Percentiles rank a stretch among this genome's conserved stretches.
These are phyloP conservation scores for Benitochromis conjunctus DNA, from an alignment of 2,113 vertebrate genomes.

Conservation along the genomic window DNA sequence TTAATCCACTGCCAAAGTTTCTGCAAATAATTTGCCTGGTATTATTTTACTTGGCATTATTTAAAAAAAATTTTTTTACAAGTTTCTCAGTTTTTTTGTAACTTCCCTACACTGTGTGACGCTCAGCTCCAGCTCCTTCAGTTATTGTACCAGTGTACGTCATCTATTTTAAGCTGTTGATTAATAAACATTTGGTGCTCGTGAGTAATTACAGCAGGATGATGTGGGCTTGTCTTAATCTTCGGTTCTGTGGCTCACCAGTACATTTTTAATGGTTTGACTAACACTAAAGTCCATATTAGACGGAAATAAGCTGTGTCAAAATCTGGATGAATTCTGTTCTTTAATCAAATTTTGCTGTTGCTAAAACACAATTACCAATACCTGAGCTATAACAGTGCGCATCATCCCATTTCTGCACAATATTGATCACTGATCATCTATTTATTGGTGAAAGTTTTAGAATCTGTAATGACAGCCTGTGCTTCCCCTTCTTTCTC, in stretches of 20 bases:
- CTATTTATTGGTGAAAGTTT: background rate
- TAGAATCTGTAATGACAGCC: background rate
- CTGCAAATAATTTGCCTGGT: background rate
- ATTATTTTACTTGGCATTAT: background rate
- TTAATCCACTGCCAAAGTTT: background rate
- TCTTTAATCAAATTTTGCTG: background rate
- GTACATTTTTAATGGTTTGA: background rate
- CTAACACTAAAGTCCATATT: background rate
- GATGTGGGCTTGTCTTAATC: background rate
- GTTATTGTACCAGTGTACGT: background rate
- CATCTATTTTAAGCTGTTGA: background rate
- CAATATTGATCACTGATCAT: background rate
- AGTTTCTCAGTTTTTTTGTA: background rate
- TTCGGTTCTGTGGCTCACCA: background rate
- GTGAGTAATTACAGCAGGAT: background rate
- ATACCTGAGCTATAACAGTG: background rate
- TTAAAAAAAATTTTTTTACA: fast-evolving
- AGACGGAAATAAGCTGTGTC: background rate
- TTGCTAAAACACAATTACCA: background rate
- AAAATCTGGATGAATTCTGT: background rate
- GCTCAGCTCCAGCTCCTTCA: background rate
- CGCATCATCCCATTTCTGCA: background rate
- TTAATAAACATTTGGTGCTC: background rate
- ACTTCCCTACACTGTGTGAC: background rate
- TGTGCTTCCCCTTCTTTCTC: background rate